Evolutionary conservation across 2,113 vertebrate species (phyloP).

Genomic region (Prionailurus bengalensis): DNA sequence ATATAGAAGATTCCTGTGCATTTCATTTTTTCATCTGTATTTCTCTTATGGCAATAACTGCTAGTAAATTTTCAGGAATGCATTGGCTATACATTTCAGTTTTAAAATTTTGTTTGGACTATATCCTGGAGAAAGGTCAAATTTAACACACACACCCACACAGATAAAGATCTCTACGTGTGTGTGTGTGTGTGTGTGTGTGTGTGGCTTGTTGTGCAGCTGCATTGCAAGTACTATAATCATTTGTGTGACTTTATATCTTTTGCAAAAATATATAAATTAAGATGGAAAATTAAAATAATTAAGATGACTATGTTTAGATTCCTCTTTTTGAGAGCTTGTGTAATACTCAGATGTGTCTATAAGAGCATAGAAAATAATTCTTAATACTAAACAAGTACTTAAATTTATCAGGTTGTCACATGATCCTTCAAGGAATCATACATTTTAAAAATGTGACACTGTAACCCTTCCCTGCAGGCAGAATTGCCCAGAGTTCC

Average conservation of each 20-base stretch:
- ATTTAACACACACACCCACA: neutral
- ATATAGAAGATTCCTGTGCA: neutral
- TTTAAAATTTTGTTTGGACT: neutral
- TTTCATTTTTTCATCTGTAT: neutral
- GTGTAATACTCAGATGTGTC: neutral
- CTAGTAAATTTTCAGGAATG: neutral
- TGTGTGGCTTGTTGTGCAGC: neutral
- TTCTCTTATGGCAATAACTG: neutral
- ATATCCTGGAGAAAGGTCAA: neutral
- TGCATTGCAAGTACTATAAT: neutral
- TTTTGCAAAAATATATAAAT: constrained; percentile 43
- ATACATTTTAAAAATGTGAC: constrained; percentile 4
- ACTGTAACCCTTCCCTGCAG: neutral
- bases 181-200: neutral
- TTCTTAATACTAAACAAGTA: constrained; percentile 21
- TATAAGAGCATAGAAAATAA: neutral
- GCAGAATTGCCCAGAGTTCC: neutral
- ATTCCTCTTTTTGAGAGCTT: neutral
- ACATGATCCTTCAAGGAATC: neutral
- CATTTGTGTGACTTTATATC: neutral
- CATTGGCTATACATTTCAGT: neutral
- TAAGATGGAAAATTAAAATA: constrained; percentile 42
- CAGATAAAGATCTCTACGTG: neutral
- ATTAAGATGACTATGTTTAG: neutral
- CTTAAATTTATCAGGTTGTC: neutral